Evolutionary conservation across 2,113 vertebrate genomes (phyloP).

Genomic region (Scytalopus superciliaris): DNA sequence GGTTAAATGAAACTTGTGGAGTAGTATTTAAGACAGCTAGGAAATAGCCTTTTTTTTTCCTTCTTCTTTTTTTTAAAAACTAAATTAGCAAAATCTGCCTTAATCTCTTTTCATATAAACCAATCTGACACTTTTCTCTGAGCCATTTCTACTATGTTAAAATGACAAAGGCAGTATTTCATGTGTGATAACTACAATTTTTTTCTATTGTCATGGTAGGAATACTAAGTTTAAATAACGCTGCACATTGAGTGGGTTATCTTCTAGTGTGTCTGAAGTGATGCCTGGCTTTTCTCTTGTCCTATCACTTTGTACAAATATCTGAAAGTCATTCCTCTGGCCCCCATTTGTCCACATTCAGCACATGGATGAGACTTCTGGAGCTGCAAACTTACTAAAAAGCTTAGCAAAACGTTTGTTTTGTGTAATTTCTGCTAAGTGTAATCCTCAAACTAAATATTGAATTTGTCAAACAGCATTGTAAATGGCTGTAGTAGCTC

Average conservation of each 20-base stretch:
- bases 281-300: not conserved
- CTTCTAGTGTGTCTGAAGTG: not conserved
- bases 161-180: slow-evolving; percentile 37
- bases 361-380: not conserved
- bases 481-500: not conserved
- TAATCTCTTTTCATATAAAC: slow-evolving; percentile 3
- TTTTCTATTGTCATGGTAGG: not conserved
- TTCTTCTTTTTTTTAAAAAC: not conserved
- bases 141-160: slow-evolving; percentile 25
- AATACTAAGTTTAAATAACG: not conserved
- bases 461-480: not conserved
- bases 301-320: not conserved
- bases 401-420: not conserved
- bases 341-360: not conserved
- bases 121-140: slow-evolving; percentile 29
- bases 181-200: not conserved
- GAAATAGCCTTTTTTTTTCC: not conserved
- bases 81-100: slow-evolving; percentile 27
- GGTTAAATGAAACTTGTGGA: slow-evolving; percentile 42
- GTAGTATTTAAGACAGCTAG: slow-evolving; percentile 16
- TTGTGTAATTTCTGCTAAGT: not conserved
- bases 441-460: not conserved
- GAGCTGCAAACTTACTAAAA: not conserved
- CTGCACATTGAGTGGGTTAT: not conserved
- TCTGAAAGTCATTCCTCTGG: not conserved